Base-by-base conservation (phyloP, 1,140 invertebrate species). In the Dendroctonus ponderosae region DNA sequence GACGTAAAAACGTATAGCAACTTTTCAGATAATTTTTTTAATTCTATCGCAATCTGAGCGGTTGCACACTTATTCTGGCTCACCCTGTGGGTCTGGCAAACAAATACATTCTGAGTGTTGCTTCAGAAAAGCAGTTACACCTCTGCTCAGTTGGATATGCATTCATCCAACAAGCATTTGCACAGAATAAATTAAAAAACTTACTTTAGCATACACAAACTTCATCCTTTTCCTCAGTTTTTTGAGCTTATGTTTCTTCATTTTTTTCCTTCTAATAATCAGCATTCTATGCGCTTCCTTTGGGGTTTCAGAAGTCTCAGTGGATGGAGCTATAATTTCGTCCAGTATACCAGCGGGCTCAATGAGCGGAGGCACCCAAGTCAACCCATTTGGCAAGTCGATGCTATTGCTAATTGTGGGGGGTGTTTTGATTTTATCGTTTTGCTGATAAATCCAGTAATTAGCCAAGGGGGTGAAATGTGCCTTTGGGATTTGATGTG, bases 191-290 rank as follows among this genome's bases (percentile, higher is more conserved):
- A 49, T 41, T 7, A 56, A 56, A 54, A 62, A 66, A 54, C 57
- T 71, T 73, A 85, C 79, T 75, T 90, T 92, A n/a, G 83, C 84
- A 84, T 87, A 89, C 50, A 85, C 81, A 79, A 85, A 88, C 72
- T 87, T 88, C 88, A 92, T 91, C 66, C 80, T 86, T 74, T 90
- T 93, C 61, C 89, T 82, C 38, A 91, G 77, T 78, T 94, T 95
- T 73, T 76, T 88, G 48, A 90, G 80, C 76, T 94, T 91, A 73
- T 94, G 92, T 73, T 88, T 91, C 74, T 89, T 92, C 88, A 96
- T 94, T 80, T 95, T 96, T 43, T 84, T 85, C 50, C 85, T 82
- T 46, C 92, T 84, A 50, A 94, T 93, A 0, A 89, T 86, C 72
- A 94, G 89, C 43, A 94, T 75, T 54, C 88, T 80, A 0, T 82